Evolutionary conservation across 2,888 invertebrate genomes (phyloP).

Genomic region (Synanthedon vespiformis): DNA sequence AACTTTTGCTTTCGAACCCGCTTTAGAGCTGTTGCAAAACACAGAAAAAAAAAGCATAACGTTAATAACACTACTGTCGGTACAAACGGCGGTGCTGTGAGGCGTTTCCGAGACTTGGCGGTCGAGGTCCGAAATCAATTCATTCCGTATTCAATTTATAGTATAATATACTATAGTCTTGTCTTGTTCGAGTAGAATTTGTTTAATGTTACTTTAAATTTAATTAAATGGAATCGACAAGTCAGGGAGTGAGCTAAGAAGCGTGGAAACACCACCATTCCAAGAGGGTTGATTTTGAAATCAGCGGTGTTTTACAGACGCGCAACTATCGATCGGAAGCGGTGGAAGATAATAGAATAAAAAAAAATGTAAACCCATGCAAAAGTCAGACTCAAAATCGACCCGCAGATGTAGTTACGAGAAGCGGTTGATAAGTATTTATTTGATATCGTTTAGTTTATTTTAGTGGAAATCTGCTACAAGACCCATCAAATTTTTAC

Average conservation of each 20-base stretch:
- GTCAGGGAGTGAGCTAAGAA: constrained; percentile 9
- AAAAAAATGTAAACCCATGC: constrained; percentile 54
- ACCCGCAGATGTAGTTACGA: constrained; percentile 22
- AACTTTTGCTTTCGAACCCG: constrained; percentile 74
- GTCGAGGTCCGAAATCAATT: not conserved
- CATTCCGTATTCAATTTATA: too few relatives aligned
- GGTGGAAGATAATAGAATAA: constrained; percentile 16
- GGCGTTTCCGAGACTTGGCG: not conserved
- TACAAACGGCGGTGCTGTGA: constrained; percentile 22
- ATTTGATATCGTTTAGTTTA: too few relatives aligned
- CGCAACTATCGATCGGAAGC: constrained; percentile 30
- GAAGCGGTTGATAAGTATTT: not conserved
- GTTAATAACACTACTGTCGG: constrained; percentile 24
- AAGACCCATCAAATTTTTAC: too few relatives aligned
- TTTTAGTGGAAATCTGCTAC: too few relatives aligned
- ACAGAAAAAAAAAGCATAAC: constrained; percentile 52
- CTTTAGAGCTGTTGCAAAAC: constrained; percentile 69
- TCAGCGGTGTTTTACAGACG: constrained; percentile 26
- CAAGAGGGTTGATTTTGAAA: constrained; percentile 68
- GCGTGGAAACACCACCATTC: constrained; percentile 53
- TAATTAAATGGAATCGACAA: not conserved
- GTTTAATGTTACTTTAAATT: not conserved
- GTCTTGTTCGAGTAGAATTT: not conserved
- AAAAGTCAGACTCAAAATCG: constrained; percentile 48
- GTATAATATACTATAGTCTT: too few relatives aligned